A percentile compares a stretch with the other conserved stretches of the same genome.
Evolutionary conservation across 2,888 invertebrate species (phyloP).

Genomic region (Steinernema scapterisci): DNA sequence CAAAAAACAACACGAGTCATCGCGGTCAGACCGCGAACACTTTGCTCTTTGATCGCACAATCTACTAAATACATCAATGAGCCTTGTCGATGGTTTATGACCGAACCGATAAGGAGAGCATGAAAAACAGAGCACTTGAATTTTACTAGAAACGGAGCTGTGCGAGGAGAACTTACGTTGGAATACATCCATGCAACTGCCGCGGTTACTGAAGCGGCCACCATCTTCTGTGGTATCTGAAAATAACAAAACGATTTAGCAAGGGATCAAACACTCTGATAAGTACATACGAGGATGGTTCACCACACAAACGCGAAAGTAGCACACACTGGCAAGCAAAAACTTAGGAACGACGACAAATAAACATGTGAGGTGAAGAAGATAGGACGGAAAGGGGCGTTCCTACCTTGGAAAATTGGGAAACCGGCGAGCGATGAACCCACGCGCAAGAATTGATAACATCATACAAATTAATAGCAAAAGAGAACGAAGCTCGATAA

Average conservation of each 20-base stretch:
- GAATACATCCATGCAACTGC: not conserved
- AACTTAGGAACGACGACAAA: too few species aligned
- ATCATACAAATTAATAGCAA: not conserved
- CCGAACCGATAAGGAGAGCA: not conserved
- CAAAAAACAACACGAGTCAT: not conserved
- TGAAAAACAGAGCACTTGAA: not conserved
- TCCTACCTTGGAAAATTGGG: too few species aligned
- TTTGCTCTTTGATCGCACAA: slow-evolving; percentile 22
- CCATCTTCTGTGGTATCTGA: slow-evolving; percentile 14
- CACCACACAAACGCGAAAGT: not conserved
- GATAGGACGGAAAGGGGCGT: too few species aligned
- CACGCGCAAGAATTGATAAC: not conserved
- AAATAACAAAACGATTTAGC: not conserved
- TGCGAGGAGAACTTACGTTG: slow-evolving; percentile 1
- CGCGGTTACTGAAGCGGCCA: not conserved
- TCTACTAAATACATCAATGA: not conserved
- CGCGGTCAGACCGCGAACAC: slow-evolving; percentile 14
- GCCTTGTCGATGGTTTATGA: not conserved
- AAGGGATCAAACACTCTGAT: not conserved
- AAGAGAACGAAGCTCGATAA: not conserved
- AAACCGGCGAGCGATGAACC: too few species aligned
- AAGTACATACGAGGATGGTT: not conserved
- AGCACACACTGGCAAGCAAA: not conserved
- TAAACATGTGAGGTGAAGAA: too few species aligned
- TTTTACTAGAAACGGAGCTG: not conserved